These are phyloP conservation scores for Pemphigus obesinymphae DNA, from an alignment of 1,140 invertebrate genomes.

Conservation along the genomic window DNA sequence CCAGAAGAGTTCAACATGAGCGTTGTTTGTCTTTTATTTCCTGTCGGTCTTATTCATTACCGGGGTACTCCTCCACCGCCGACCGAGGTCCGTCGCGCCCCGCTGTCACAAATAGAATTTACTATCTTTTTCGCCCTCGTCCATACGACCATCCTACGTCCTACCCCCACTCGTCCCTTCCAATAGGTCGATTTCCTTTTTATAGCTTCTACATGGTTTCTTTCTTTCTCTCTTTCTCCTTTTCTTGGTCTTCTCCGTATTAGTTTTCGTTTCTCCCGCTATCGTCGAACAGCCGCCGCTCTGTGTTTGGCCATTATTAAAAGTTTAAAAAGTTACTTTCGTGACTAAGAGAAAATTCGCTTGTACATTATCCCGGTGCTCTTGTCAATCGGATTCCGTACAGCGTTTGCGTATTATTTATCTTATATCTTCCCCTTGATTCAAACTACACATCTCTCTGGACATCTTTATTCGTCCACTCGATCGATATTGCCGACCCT, in stretches of 20 bases:
- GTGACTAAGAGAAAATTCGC: neutral
- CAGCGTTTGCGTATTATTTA: too few species aligned
- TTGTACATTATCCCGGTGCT: neutral
- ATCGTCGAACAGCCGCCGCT: neutral
- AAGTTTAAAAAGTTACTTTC: conserved; percentile 1
- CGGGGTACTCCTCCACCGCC: too few species aligned
- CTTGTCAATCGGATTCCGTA: neutral
- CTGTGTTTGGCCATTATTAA: neutral
- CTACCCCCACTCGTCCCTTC: neutral
- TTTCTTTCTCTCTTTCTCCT: too few species aligned
- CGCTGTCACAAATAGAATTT: conserved; percentile 17
- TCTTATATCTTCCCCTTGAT: neutral
- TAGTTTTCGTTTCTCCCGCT: neutral
- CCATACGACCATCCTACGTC: too few species aligned
- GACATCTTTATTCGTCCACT: neutral
- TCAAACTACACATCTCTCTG: too few species aligned
- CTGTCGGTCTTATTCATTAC: conserved; percentile 7
- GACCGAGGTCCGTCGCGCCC: neutral
- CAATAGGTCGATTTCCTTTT: neutral
- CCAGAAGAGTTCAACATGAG: neutral
- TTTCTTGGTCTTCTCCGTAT: neutral
- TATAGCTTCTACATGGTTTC: neutral
- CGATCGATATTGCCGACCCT: too few species aligned
- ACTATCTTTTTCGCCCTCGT: neutral
- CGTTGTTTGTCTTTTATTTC: conserved; percentile 14